Evolutionary conservation across 2,888 invertebrate species (phyloP), one percentile per base, ranked within the genome.

Genomic region (Arge pagana): DNA sequence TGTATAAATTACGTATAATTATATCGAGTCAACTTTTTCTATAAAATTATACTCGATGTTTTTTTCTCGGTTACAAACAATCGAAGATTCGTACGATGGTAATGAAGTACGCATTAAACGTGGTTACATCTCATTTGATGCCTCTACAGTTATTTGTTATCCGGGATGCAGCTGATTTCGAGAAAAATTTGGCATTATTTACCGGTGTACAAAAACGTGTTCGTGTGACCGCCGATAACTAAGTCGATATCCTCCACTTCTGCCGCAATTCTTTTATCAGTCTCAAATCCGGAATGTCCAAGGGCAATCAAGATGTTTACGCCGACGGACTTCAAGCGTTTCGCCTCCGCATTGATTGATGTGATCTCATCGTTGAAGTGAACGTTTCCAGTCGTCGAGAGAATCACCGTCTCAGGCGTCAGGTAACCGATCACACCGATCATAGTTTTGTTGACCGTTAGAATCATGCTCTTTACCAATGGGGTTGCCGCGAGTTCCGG

Each of bases 161-260:
- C n/a, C n/a, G n/a, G n/a, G n/a, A n/a, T n/a, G n/a, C n/a, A n/a
- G n/a, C n/a, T n/a, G n/a, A n/a, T n/a, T n/a, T n/a, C n/a, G n/a
- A n/a, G n/a, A n/a, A n/a, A n/a, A n/a, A n/a, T n/a, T n/a, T n/a
- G n/a, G n/a, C n/a, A n/a, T 8, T 57, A 37, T 33, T 62, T 58
- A 52, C 91, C 93, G 59, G 84, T 88, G 81, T 89, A 95, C 6
- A 96, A 79, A 71, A 96, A 95, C 0, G 94, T 93, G 70, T 96
- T 90, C 0, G 92, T 89, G 70, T 96, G 95, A 0, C 95, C 95
- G 3, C 96, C 96, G 52, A 96, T 86, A 0, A 96, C 92, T 24
- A 93, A 72, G 76, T 95, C 95, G 6, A 95, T 83, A 16, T 87
- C 86, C 10, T 87, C 86, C 2, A 93, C 89, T 58, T 87, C 79